Base-by-base conservation (phyloP, 2,888 invertebrate genomes). In the Plagiodera versicolora region DNA sequence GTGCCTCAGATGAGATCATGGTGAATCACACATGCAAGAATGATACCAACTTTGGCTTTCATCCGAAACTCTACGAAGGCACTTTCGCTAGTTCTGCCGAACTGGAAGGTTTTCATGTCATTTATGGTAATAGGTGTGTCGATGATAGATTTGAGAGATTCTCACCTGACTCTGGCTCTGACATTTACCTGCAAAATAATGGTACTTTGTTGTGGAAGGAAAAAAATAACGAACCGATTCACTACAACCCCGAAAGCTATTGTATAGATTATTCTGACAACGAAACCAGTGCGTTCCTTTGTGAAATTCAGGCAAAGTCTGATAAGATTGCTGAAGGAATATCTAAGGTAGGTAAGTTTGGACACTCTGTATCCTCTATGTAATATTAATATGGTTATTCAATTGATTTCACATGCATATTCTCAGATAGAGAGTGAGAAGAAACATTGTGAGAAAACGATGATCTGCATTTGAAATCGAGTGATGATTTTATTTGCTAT, bases 1-100 rank as follows among this genome's bases (percentile, higher is more conserved):
- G 73, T 51, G 51, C 35, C 6, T 32, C 51, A 8, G 51, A 56
- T 17, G 49, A 61, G 11, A 32, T 11, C 32, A 32, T 6, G 11
- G 9, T 2, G 32, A 6, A 32, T 9, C 2, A 11, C 8, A 44
- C 17, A 9, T 30, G 20, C 45, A 17, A 20, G 8, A 56, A 56
- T 2, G 2, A 16, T 3, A 44, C 45, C 1, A 50, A 51, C 8
- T 19, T 2, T 2, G 44, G 19, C 19, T 53, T 54, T 4, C 28
- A 49, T 16, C 18, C 46, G 11, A 28, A 14, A n/a, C 18, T 58
- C 45, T 55, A 55, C n/a, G 49, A 49, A 18, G 30, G 18, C 1
- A 30, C 14, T 14, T 8, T 9, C 6, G 11, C 16, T 20, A 20
- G n/a, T 3, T n/a, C 49, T 14, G 49, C 10, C 10, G 10, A 30